Conservation (phyloP, 2,797 vertebrate genomes). For the Psittacula echo region DNA sequence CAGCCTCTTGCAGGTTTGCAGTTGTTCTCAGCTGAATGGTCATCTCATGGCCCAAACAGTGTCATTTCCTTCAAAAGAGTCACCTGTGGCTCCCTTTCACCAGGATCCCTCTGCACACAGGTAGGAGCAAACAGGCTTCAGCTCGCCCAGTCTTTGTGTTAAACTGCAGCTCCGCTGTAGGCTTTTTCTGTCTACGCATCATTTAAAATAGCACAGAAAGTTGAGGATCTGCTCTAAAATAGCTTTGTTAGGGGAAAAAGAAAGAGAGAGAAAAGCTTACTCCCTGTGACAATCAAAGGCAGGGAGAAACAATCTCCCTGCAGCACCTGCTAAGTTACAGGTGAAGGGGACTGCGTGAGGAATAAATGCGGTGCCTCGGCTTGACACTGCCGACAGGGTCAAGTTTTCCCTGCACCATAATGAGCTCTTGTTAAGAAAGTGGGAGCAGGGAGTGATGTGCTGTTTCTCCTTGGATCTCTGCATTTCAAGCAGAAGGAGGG, state of each 20-base stretch:
- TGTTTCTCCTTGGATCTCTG: constrained; percentile 70
- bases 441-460: constrained; percentile 31
- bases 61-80: not conserved
- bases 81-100: not conserved
- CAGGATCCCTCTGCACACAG: not conserved
- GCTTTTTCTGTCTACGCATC: constrained; percentile 37
- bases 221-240: constrained; percentile 61
- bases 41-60: not conserved
- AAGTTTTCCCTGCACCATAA: constrained; percentile 66
- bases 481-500: constrained; percentile 57
- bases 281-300: constrained; percentile 39
- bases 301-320: constrained; percentile 24
- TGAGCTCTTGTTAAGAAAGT: constrained; percentile 74
- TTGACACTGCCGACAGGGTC: constrained; percentile 70
- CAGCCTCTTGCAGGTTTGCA: not conserved
- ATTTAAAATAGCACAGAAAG: constrained; percentile 62
- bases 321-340: constrained; percentile 29
- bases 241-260: constrained; percentile 38
- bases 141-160: not conserved
- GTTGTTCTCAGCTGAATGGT: not conserved
- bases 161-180: not conserved
- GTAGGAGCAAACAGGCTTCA: not conserved
- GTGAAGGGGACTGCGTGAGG: constrained; percentile 18
- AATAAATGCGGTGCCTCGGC: constrained; percentile 55
- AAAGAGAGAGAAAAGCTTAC: constrained; percentile 23